These are phyloP conservation scores for Proterorhinus semilunaris DNA, from an alignment of 2,113 vertebrate genomes.

Conservation along the genomic window DNA sequence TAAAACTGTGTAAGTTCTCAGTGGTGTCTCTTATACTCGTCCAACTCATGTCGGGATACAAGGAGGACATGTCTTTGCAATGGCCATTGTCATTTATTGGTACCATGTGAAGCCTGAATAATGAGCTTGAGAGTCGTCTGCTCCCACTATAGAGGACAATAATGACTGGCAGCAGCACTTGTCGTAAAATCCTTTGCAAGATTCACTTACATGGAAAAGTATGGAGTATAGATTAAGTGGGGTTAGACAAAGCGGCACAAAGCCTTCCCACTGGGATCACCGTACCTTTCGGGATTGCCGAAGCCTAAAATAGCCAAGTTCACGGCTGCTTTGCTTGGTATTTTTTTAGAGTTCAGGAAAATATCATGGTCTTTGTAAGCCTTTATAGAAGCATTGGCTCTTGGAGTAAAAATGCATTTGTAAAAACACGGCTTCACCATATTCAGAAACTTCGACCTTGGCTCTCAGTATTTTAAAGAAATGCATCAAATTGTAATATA, in stretches of 20 bases:
- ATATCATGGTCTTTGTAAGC: not conserved
- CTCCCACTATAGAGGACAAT: conserved; percentile 22
- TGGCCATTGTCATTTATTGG: conserved; percentile 25
- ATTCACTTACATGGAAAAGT: conserved; percentile 7
- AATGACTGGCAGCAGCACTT: conserved; percentile 27
- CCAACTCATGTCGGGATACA: conserved; percentile 45
- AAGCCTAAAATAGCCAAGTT: not conserved
- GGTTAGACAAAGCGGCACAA: not conserved
- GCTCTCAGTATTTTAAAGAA: not conserved
- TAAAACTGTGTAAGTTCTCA: conserved; percentile 33
- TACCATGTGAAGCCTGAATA: conserved; percentile 12
- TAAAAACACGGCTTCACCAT: not conserved
- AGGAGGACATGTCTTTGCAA: conserved; percentile 27
- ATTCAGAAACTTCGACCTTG: not conserved
- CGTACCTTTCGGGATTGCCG: not conserved
- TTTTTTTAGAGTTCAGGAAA: not conserved
- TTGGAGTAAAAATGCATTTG: not conserved
- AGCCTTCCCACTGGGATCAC: conserved; percentile 5
- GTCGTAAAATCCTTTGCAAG: not conserved
- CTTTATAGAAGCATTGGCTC: not conserved
- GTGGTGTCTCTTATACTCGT: conserved; percentile 38
- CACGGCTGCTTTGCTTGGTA: not conserved
- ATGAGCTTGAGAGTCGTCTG: conserved; percentile 19
- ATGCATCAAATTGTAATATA: not conserved
- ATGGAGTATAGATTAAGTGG: conserved; percentile 12